phyloP scores from a whole-genome alignment of 2,888 invertebrate genomes.

The Poecilobothrus nobilitatus region DNA sequence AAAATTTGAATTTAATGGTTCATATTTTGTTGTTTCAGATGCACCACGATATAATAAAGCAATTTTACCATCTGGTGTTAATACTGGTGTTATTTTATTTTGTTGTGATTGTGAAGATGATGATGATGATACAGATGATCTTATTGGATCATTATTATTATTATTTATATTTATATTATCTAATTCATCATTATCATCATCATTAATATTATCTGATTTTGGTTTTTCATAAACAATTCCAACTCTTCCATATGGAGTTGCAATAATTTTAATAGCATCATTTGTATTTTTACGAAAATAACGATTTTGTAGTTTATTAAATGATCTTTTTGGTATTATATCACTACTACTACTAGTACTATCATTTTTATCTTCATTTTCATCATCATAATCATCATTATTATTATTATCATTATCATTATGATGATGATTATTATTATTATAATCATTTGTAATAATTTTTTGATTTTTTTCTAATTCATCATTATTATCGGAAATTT shows the following conservation, averaged over 20 bases:
- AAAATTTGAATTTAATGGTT: conserved; percentile 42
- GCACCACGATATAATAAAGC: conserved; percentile 45
- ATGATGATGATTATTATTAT: conserved; percentile 31
- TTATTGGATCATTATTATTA: conserved; percentile 40
- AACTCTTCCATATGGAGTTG: conserved; percentile 45
- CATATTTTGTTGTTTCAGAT: conserved; percentile 44
- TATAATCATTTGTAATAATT: conserved; percentile 39
- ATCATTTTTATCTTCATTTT: conserved; percentile 25
- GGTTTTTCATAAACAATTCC: conserved; percentile 45
- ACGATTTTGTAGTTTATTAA: conserved; percentile 34
- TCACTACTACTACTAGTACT: conserved; percentile 23
- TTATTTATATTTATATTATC: conserved; percentile 31
- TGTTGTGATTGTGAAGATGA: conserved; percentile 33
- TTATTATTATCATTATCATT: conserved; percentile 37
- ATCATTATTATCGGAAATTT: conserved; percentile 33
- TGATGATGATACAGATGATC: conserved; percentile 25
- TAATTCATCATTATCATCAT: conserved; percentile 26
- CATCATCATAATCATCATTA: conserved; percentile 30
- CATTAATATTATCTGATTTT: conserved; percentile 26
- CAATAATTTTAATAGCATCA: conserved; percentile 45
- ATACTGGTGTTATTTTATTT: conserved; percentile 45
- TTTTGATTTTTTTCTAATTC: conserved; percentile 26
- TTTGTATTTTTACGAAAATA: conserved; percentile 44
- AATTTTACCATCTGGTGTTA: conserved; percentile 47
- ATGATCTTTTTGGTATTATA: conserved; percentile 31